Evolutionary conservation across 2,113 vertebrate species (phyloP).

Genomic region (Benitochromis conjunctus): DNA sequence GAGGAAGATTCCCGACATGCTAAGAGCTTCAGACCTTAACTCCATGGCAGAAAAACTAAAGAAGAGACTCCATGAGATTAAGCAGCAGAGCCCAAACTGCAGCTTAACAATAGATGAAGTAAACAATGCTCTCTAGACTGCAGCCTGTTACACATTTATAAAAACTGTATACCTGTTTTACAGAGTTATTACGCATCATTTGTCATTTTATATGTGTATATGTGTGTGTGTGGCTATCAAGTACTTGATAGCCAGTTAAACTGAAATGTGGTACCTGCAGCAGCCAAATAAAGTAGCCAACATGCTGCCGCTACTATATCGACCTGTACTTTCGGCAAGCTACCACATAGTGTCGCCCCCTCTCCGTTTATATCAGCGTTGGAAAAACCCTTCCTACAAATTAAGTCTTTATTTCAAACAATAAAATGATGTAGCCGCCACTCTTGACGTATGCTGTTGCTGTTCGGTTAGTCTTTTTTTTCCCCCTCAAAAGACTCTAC

Average conservation of each 20-base stretch:
- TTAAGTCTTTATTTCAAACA: background rate
- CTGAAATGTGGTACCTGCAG: background rate
- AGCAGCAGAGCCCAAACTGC: slow-evolving; percentile 4
- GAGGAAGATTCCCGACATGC: slow-evolving; percentile 2
- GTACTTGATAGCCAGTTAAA: no score
- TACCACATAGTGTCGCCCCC: background rate
- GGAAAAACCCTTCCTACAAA: background rate
- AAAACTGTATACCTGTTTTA: background rate
- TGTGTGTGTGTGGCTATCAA: no score
- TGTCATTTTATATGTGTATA: background rate
- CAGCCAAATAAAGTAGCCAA: background rate
- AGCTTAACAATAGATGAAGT: background rate
- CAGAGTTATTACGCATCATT: background rate
- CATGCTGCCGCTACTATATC: background rate
- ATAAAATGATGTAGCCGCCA: background rate
- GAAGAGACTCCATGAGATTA: slow-evolving; percentile 1
- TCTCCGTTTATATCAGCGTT: background rate
- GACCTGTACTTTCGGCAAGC: background rate
- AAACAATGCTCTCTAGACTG: background rate
- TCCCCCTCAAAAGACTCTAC: background rate
- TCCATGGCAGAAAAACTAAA: background rate
- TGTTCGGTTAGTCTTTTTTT: background rate
- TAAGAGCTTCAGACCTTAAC: background rate
- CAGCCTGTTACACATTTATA: background rate
- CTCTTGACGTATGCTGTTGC: background rate